Evolutionary conservation across 2,113 vertebrate species (phyloP).

Genomic region (Clinocottus analis): DNA sequence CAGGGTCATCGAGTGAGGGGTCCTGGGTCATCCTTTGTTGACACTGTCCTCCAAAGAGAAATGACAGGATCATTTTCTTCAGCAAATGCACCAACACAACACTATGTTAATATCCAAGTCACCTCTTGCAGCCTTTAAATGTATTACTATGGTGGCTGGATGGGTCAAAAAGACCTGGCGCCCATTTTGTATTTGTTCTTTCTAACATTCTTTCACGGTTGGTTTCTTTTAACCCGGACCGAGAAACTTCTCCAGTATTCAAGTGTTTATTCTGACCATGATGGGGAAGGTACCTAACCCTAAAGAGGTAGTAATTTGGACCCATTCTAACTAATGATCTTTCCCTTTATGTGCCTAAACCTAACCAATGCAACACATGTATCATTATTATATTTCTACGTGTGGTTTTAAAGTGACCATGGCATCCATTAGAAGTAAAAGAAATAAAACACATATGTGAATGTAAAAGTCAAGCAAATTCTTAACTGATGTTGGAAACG

Average conservation of each 20-base stretch:
- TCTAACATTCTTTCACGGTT: too few species aligned
- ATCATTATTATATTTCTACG: neutral
- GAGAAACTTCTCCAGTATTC: too few species aligned
- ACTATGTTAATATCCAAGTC: conserved; percentile 1
- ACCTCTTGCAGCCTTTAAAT: neutral
- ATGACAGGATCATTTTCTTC: neutral
- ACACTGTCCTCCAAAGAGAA: neutral
- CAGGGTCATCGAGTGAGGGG: neutral
- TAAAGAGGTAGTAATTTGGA: neutral
- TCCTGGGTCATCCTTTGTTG: conserved; percentile 10
- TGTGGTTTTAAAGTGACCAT: neutral
- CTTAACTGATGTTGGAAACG: conserved; percentile 7
- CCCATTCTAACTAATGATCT: neutral
- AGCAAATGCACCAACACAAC: neutral
- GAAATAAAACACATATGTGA: neutral
- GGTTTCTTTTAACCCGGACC: neutral
- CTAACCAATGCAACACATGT: neutral
- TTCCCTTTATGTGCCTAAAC: too few species aligned
- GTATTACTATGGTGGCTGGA: neutral
- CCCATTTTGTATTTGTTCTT: neutral
- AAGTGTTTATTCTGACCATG: neutral
- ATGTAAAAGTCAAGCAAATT: conserved; percentile 4
- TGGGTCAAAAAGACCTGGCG: neutral
- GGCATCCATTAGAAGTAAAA: conserved; percentile 3
- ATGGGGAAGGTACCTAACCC: neutral